Base-by-base conservation (phyloP, 2,113 vertebrate species). In the Pollimyrus isidori region DNA sequence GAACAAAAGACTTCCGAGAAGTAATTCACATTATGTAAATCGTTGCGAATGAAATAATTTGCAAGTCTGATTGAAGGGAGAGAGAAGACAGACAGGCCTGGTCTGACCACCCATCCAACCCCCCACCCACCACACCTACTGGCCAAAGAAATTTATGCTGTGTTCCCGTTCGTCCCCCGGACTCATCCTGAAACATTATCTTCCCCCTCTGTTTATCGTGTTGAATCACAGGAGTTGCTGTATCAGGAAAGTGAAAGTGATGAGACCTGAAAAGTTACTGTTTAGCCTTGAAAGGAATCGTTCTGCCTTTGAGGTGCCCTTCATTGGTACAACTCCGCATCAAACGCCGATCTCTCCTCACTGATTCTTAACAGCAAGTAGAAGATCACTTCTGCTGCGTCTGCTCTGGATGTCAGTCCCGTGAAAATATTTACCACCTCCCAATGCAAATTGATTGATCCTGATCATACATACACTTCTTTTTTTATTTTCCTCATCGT, bases 231-330 rank as follows among this genome's bases (percentile, higher is more conserved):
- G 73, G 35, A 80, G 73, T 42, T 80, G 73, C 73, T 80, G 35
- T 76, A 42, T 76, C 73, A 76, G 26, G 30, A 76, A 1, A 42
- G 73, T 42, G 73, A 80, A 80, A 80, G 73, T 80, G 30, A 80
- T 42, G 73, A 80, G 73, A 39, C 4, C 73, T 80, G 17, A 80
- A 80, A 80, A 80, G 73, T 39, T 13, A 80, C 35, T 39, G 73
- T 80, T 80, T 80, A 42, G 73, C 73, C 73, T 80, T 80, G 73
- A 80, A 80, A 80, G 73, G 73, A 80, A 80, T 80, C 73, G 73
- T 19, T 80, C 19, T 80, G 73, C 30, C 73, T 80, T 80, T 80
- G 39, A 39, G 42, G 73, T 80, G 73, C 19, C 73, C 73, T 80
- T 80, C 73, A 80, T 80, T 2, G 35, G 42, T 11, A 84, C 39